A percentile compares a stretch with the other conserved stretches of the same genome.
phyloP scores from a whole-genome alignment of 2,888 invertebrate species.

The Seira musarum region DNA sequence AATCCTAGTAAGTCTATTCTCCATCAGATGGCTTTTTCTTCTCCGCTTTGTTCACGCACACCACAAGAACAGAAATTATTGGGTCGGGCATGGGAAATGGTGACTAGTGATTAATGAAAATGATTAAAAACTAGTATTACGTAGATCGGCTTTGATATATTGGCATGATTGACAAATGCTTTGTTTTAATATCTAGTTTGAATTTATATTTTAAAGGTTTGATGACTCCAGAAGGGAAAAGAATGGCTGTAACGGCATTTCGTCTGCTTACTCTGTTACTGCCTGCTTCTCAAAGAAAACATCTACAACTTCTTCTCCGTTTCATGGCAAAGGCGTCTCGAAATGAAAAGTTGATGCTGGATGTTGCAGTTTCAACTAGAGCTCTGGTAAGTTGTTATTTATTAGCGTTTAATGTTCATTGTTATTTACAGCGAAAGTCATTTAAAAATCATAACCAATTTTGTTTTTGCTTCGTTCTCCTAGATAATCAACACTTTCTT shows the following conservation, averaged over 20 bases:
- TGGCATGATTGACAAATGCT: too few species aligned
- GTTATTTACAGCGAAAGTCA: too few species aligned
- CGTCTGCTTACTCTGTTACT: conserved; percentile 62
- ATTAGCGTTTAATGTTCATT: background rate
- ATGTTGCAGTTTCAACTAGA: conserved; percentile 64
- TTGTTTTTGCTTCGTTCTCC: background rate
- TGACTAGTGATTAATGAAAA: too few species aligned
- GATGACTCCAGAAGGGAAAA: conserved; percentile 66
- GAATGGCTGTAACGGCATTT: conserved; percentile 64
- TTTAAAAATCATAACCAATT: background rate
- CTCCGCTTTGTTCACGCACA: too few species aligned
- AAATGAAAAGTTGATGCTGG: conserved; percentile 66
- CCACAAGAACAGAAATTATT: too few species aligned
- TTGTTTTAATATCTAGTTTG: too few species aligned
- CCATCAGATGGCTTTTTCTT: too few species aligned
- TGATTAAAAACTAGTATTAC: too few species aligned
- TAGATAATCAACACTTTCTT: conserved; percentile 68
- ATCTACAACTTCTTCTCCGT: conserved; percentile 65
- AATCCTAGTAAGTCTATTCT: too few species aligned
- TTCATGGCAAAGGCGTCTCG: conserved; percentile 65
- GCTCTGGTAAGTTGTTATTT: conserved; percentile 60
- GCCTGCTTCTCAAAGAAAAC: conserved; percentile 63
- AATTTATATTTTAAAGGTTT: conserved; percentile 62
- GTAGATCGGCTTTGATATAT: too few species aligned
- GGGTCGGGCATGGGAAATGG: too few species aligned